phyloP scores from a whole-genome alignment of 2,113 vertebrate genomes.

The Ptilonorhynchus violaceus region DNA sequence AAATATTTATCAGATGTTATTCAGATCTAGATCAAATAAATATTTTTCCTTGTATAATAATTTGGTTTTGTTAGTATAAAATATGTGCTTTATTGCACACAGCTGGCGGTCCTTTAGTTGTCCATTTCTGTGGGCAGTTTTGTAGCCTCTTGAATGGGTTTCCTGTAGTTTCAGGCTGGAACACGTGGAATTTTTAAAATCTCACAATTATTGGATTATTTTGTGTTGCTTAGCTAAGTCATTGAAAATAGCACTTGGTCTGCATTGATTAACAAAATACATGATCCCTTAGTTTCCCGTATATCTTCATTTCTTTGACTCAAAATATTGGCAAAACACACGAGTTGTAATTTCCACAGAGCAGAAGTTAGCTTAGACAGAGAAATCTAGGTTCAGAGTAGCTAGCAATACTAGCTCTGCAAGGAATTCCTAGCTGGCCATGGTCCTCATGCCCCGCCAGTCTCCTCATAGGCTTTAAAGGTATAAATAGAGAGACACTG shows the following conservation, averaged over 20 bases:
- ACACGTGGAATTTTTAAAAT: not conserved
- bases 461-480: slow-evolving; percentile 55
- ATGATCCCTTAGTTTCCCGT: not conserved
- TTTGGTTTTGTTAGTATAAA: not conserved
- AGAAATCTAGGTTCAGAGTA: slow-evolving; percentile 21
- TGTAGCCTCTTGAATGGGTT: not conserved
- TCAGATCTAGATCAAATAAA: slow-evolving; percentile 11
- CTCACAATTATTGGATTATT: not conserved
- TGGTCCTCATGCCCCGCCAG: slow-evolving; percentile 53
- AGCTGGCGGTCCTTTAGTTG: not conserved
- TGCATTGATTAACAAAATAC: not conserved
- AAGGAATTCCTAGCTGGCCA: slow-evolving; percentile 44
- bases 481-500: slow-evolving; percentile 75
- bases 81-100: not conserved
- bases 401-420: slow-evolving; percentile 52
- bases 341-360: not conserved
- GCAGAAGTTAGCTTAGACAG: not conserved
- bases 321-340: slow-evolving; percentile 10
- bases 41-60: not conserved
- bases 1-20: slow-evolving; percentile 35
- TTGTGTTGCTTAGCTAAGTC: not conserved
- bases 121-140: not conserved
- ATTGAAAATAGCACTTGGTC: not conserved
- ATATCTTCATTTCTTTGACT: slow-evolving; percentile 13
- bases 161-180: not conserved